Conservation (phyloP, 2,888 invertebrate species). For the Trichacis sp. region DNA sequence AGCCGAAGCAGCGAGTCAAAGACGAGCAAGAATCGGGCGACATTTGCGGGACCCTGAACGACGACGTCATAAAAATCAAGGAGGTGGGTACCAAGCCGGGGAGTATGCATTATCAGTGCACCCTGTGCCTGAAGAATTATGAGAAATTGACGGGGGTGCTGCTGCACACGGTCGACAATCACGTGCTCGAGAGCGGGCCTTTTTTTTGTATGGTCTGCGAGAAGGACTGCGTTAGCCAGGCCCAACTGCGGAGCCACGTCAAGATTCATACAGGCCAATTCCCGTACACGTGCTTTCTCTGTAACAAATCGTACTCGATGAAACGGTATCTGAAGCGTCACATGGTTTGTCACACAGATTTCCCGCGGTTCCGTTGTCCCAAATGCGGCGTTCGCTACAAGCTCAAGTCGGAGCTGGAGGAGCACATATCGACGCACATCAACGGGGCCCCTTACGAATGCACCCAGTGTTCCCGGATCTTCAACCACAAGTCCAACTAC, state of each 20-base stretch:
- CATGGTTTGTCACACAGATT: conserved; percentile 64
- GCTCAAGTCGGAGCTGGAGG: conserved; percentile 56
- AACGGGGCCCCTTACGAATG: conserved; percentile 56
- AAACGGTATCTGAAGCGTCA: conserved; percentile 64
- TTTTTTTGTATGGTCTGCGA: conserved; percentile 74
- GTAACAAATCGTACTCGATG: conserved; percentile 60
- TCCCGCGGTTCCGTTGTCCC: conserved; percentile 57
- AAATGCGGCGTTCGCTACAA: conserved; percentile 62
- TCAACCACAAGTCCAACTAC: conserved; percentile 64
- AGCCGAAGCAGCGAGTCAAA: too few relatives aligned
- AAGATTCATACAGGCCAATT: conserved; percentile 73
- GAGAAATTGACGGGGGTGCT: conserved; percentile 53
- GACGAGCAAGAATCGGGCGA: conserved; percentile 32
- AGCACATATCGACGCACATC: conserved; percentile 53
- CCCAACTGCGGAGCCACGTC: conserved; percentile 72
- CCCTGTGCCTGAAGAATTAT: conserved; percentile 61
- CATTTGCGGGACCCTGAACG: conserved; percentile 61
- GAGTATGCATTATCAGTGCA: conserved; percentile 59
- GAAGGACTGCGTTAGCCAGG: conserved; percentile 72
- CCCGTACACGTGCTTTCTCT: conserved; percentile 70
- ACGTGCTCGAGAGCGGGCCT: conserved; percentile 63
- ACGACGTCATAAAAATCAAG: conserved; percentile 61
- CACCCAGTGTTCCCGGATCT: conserved; percentile 59
- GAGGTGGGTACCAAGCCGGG: conserved; percentile 58
- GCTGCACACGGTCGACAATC: conserved; percentile 61